Percentiles rank a stretch among this genome's conserved stretches.
These are phyloP conservation scores for Epinephelus coioides DNA, from an alignment of 2,797 vertebrate genomes.

Conservation along the genomic window DNA sequence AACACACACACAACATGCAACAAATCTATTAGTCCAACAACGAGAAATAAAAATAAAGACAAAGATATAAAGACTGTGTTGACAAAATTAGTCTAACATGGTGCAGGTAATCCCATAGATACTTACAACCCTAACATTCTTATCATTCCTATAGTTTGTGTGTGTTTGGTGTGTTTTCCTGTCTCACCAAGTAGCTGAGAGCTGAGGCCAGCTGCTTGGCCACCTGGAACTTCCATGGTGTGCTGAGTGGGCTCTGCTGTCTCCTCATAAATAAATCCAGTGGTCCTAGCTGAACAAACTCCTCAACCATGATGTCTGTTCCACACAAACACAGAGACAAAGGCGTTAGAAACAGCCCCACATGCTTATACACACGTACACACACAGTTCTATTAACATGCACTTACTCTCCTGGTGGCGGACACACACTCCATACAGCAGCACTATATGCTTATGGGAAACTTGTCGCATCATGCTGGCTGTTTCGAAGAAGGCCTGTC, in stretches of 20 bases:
- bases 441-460: conserved; percentile 96
- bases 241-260: conserved; percentile 89
- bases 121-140: neutral
- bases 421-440: conserved; percentile 96
- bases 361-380: neutral
- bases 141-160: neutral
- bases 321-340: conserved; percentile 19
- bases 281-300: conserved; percentile 94
- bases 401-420: conserved; percentile 96
- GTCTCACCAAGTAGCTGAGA: conserved; percentile 96
- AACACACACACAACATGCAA: conserved; percentile 37
- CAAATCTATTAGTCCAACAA: neutral
- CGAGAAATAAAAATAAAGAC: too few relatives aligned
- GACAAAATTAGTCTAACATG: neutral
- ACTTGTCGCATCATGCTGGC: conserved; percentile 99
- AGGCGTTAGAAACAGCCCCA: neutral
- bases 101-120: neutral
- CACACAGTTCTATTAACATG: neutral
- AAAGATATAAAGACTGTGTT: neutral
- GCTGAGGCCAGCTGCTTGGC: conserved; percentile 97
- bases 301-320: conserved; percentile 98
- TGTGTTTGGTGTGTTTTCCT: conserved; percentile 4
- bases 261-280: conserved; percentile 95
- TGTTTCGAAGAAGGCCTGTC: conserved; percentile 96
- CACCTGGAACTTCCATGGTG: conserved; percentile 97